Evolutionary conservation across 2,797 vertebrate genomes (phyloP).

Genomic region (Tragopan temminckii): DNA sequence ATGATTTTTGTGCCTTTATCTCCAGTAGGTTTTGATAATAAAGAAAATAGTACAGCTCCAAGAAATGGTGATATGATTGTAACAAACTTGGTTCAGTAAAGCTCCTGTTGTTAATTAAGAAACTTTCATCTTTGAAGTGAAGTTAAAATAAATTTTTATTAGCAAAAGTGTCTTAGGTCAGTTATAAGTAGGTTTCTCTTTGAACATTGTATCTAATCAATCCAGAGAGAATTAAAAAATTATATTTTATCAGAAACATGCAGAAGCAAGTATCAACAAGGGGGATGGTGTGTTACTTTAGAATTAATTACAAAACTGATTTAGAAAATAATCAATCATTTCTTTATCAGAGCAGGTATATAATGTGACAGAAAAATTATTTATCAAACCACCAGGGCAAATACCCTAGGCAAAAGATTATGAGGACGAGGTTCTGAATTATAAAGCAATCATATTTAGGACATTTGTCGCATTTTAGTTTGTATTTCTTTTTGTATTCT

Average conservation of each 20-base stretch:
- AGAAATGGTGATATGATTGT: conserved; percentile 75
- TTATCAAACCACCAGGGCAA: conserved; percentile 53
- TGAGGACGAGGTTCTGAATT: conserved; percentile 6
- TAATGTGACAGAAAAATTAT: conserved; percentile 63
- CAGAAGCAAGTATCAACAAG: conserved; percentile 70
- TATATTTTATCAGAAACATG: conserved; percentile 79
- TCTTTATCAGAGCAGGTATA: conserved; percentile 65
- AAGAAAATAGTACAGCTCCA: conserved; percentile 70
- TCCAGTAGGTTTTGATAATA: conserved; percentile 76
- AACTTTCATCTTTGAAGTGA: conserved; percentile 81
- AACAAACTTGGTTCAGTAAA: conserved; percentile 80
- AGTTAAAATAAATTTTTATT: conserved; percentile 71
- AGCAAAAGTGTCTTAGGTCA: conserved; percentile 77
- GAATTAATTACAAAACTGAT: conserved; percentile 77
- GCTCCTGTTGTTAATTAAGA: conserved; percentile 84
- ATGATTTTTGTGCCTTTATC: conserved; percentile 66
- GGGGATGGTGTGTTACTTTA: conserved; percentile 50
- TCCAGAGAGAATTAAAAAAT: conserved; percentile 79
- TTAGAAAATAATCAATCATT: conserved; percentile 76
- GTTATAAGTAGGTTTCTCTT: conserved; percentile 78
- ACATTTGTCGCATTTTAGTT: conserved; percentile 1
- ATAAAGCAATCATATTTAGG: neutral
- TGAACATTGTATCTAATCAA: conserved; percentile 78
- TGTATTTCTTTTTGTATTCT: conserved; percentile 1
- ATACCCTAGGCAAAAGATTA: conserved; percentile 20